phyloP scores from a whole-genome alignment of 2,888 invertebrate genomes.

The Notodonta ziczac region DNA sequence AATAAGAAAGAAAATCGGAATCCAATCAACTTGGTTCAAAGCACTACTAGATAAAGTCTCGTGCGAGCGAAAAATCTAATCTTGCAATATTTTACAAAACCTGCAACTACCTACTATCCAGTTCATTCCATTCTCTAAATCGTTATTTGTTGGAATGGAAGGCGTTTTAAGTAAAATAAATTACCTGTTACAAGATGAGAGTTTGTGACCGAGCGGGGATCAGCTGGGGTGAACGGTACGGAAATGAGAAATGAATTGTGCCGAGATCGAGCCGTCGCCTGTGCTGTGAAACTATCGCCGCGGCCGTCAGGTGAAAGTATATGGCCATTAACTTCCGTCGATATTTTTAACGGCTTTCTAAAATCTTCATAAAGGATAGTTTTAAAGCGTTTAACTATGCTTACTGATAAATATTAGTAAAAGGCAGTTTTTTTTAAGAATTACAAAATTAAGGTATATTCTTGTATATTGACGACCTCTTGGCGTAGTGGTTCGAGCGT shows the following conservation, averaged over 20 bases:
- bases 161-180: conserved; percentile 65
- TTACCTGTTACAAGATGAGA: conserved; percentile 63
- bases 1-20: conserved; percentile 11
- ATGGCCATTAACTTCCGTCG: neutral
- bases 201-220: conserved; percentile 59
- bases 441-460: too few relatives aligned
- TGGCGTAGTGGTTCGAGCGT: too few relatives aligned
- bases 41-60: conserved; percentile 27
- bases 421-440: too few relatives aligned
- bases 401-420: too few relatives aligned
- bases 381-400: too few relatives aligned
- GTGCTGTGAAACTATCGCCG: neutral
- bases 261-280: conserved; percentile 41
- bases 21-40: conserved; percentile 23
- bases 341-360: neutral
- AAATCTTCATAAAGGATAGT: neutral
- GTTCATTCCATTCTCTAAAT: conserved; percentile 44
- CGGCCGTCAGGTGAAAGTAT: neutral
- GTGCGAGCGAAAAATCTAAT: conserved; percentile 43
- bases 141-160: conserved; percentile 60
- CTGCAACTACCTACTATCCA: conserved; percentile 39
- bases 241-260: conserved; percentile 75
- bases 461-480: too few relatives aligned
- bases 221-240: conserved; percentile 48
- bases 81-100: conserved; percentile 45